Conservation (phyloP, 2,113 vertebrate genomes). For the Lycaon pictus region DNA sequence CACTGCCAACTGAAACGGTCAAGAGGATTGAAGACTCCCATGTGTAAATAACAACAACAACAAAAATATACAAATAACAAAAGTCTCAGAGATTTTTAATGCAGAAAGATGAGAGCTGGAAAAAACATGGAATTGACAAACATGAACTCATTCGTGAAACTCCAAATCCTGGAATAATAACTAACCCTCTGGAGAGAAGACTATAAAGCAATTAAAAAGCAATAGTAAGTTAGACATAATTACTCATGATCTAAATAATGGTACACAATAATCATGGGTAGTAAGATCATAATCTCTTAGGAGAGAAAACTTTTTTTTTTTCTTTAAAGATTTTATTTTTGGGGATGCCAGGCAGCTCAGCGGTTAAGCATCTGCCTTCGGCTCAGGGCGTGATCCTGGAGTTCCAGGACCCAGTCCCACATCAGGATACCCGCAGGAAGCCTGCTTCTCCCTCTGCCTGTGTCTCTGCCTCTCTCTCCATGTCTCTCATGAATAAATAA, state of each 20-base stretch:
- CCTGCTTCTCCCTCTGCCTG: too few species aligned
- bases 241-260: constrained; percentile 30
- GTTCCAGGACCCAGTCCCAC: too few species aligned
- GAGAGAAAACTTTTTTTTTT: background rate
- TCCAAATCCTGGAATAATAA: constrained; percentile 5
- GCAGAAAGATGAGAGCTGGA: background rate
- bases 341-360: too few species aligned
- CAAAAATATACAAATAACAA: background rate
- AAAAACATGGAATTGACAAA: background rate
- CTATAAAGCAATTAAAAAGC: background rate
- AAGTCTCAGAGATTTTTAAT: background rate
- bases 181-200: background rate
- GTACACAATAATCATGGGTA: background rate
- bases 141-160: background rate
- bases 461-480: too few species aligned
- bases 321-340: too few species aligned
- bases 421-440: too few species aligned
- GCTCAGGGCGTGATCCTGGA: too few species aligned
- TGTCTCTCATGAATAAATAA: too few species aligned
- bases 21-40: background rate
- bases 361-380: too few species aligned
- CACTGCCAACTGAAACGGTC: background rate
- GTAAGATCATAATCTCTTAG: background rate
- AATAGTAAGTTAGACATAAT: constrained; percentile 10
- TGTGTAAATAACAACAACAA: background rate